These are phyloP conservation scores for Eriosoma lanigerum DNA, from an alignment of 1,140 invertebrate species.

Conservation along the genomic window DNA sequence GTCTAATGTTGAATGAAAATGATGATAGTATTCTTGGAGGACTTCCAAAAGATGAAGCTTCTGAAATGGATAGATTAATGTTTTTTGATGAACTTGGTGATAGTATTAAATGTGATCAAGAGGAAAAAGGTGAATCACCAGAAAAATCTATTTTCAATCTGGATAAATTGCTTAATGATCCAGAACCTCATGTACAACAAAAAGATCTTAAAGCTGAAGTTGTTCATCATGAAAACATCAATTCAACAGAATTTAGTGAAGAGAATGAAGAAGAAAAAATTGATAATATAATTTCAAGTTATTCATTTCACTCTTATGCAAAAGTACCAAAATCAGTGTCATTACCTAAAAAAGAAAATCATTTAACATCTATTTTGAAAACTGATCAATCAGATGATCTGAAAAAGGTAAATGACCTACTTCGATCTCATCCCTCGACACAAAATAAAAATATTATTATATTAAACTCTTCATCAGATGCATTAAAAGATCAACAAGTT, in stretches of 20 bases:
- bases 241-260: background rate
- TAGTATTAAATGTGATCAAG: slow-evolving; percentile 54
- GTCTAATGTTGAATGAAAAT: slow-evolving; percentile 40
- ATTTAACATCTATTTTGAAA: slow-evolving; percentile 31
- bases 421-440: slow-evolving; percentile 28
- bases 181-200: slow-evolving; percentile 34
- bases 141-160: slow-evolving; percentile 61
- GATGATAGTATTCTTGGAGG: slow-evolving; percentile 48
- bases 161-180: slow-evolving; percentile 42
- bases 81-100: slow-evolving; percentile 56
- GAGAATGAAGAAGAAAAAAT: slow-evolving; percentile 45
- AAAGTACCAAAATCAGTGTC: slow-evolving; percentile 38
- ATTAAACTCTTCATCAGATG: slow-evolving; percentile 24
- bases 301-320: slow-evolving; percentile 52
- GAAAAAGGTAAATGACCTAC: slow-evolving; percentile 38
- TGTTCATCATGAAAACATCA: slow-evolving; percentile 13
- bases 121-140: slow-evolving; percentile 55
- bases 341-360: slow-evolving; percentile 39
- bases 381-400: slow-evolving; percentile 39
- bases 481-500: slow-evolving; percentile 42
- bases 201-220: slow-evolving; percentile 10
- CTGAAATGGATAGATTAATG: slow-evolving; percentile 54
- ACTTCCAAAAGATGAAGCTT: slow-evolving; percentile 46
- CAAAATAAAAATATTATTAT: slow-evolving; percentile 49
- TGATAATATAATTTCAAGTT: slow-evolving; percentile 28